Base-by-base conservation (phyloP, 1,140 invertebrate species). In the Eciton burchellii region DNA sequence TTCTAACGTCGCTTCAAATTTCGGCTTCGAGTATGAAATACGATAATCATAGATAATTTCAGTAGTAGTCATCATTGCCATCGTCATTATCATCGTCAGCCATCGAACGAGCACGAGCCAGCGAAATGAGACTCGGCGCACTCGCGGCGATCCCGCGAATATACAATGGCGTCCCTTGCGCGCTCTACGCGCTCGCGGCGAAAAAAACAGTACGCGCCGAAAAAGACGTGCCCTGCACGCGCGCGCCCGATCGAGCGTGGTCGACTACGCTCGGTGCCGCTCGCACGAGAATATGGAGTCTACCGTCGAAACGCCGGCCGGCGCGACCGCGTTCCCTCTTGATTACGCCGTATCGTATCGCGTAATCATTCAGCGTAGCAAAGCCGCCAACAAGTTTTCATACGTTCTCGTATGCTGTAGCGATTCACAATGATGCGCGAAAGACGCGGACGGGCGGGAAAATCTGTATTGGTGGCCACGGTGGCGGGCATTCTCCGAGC, bases 21-120 rank as follows among this genome's bases (percentile, higher is more conserved):
- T 87, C 83, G 77, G 43, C n/a, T 47, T 35, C 21, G 56, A 84
- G 59, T 12, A 12, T 76, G 52, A 35, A 63, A 82, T 76, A 84
- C 86, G 87, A 85, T 91, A 91, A 91, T 91, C 91, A 91, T 91
- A 90, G 89, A 88, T 77, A 89, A 84, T 85, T 84, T 86, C 79
- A 84, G 82, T 86, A 91, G 90, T 84, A 90, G 89, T 91, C 89
- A 89, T 91, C 89, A 90, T 89, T 83, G 52, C 35, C 49, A 8
- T 68, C 63, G 24, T 79, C 63, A 79, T 79, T 57, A 66, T 76
- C 54, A 47, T 63, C 57, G 35, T 74, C 72, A 49, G 72, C 72
- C 72, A 85, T 85, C 79, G 59, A 76, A 14, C 26, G 43, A 60
- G 57, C 47, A 45, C 41, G 35, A 49, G 41, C 71, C 41, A 74